These are phyloP conservation scores for Acomys russatus DNA, from an alignment of 2,797 vertebrate species.

Conservation along the genomic window DNA sequence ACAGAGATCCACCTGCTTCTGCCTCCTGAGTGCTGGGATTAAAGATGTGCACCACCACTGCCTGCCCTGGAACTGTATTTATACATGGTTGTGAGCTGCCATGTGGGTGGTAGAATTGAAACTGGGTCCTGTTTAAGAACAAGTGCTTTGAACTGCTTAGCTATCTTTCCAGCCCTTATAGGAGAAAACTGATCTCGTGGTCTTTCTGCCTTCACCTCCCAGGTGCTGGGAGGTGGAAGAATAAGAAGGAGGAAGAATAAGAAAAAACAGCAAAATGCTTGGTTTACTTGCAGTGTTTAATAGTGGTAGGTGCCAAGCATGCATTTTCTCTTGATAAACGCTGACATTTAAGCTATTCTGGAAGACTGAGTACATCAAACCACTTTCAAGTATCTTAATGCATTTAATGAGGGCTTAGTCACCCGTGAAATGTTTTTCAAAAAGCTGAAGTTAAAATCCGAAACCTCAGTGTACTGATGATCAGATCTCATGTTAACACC, in stretches of 20 bases:
- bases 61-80: no score
- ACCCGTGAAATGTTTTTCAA: conserved; percentile 24
- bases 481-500: background rate
- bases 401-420: conserved; percentile 12
- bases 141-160: background rate
- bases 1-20: no score
- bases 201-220: background rate
- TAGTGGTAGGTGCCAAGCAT: background rate
- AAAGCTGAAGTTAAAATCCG: conserved; percentile 49
- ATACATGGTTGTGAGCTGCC: background rate
- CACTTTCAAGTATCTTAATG: background rate
- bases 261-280: background rate
- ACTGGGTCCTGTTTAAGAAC: no score
- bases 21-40: no score
- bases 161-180: background rate
- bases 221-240: background rate
- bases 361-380: background rate
- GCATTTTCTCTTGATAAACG: conserved; percentile 29
- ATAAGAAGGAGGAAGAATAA: background rate
- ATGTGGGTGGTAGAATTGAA: background rate
- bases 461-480: conserved; percentile 1
- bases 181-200: background rate
- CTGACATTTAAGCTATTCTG: conserved; percentile 34
- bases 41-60: no score
- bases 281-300: background rate